Percentiles rank a stretch among this genome's conserved stretches.
These are phyloP conservation scores for Apodemus sylvaticus DNA, from an alignment of 2,113 vertebrate species.

Conservation along the genomic window DNA sequence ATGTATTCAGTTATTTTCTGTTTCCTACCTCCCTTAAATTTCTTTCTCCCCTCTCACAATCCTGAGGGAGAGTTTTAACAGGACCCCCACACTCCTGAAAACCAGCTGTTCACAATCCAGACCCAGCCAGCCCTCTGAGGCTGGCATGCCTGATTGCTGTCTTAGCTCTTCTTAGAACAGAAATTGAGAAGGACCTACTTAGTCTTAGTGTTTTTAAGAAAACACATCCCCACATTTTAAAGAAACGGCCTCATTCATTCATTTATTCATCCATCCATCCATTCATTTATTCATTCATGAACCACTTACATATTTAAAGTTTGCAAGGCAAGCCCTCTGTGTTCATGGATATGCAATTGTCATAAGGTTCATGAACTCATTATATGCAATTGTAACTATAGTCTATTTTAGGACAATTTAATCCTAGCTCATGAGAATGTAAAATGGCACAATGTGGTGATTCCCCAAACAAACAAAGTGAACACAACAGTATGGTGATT, in stretches of 20 bases:
- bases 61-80: constrained; percentile 58
- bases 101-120: constrained; percentile 25
- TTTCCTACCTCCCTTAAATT: not conserved
- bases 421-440: not conserved
- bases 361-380: not conserved
- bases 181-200: not conserved
- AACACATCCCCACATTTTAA: not conserved
- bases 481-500: not conserved
- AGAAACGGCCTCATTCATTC: not conserved
- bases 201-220: not conserved
- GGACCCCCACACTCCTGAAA: not conserved
- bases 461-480: not conserved
- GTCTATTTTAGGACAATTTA: constrained; percentile 57
- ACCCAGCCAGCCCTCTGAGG: not conserved
- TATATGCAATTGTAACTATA: not conserved
- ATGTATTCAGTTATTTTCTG: too few relatives aligned
- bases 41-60: not conserved
- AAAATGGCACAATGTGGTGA: not conserved
- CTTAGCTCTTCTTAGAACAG: not conserved
- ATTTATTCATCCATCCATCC: not conserved
- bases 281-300: not conserved
- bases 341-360: not conserved
- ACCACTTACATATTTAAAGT: not conserved
- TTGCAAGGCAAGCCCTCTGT: constrained; percentile 14
- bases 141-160: not conserved